Base-by-base conservation (phyloP, 1,140 invertebrate species). In the Drosophila tristis region DNA sequence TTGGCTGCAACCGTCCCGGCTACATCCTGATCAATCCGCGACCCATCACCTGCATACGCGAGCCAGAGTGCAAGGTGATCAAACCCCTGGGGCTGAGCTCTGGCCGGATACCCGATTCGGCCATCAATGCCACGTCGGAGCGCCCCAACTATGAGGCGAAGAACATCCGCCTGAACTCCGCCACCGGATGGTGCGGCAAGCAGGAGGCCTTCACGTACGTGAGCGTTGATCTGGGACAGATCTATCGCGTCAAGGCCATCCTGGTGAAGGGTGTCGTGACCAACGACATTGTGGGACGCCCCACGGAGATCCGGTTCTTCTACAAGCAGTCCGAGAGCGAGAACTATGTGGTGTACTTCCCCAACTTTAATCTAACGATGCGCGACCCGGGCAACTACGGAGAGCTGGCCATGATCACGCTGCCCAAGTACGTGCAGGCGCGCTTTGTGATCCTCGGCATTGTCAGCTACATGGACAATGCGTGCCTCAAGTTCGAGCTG, bases 281-380 rank as follows among this genome's bases (percentile, higher is more conserved):
- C 1, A 98, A 98, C 76, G 97, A 98, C 84, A 97, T 98, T 54
- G 97, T 98, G 9, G 98, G 98, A 58, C 94, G 98, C 61, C 97
- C 98, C 6, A 99, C 97, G 0, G 98, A 99, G 94, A 97, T 99
- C 59, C 94, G 98, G 63, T 98, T 99, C 93, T 99, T 99, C 94
- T 99, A 99, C 92, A 99, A 99, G 93, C 96, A 97, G 93, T 94
- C 96, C 4, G 97, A 98, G 92, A 95, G 93, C 76, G 98, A 98
- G 91, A 98, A 98, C 84, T 99, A 98, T 82, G 97, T 98, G 6
- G 97, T 98, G 0, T 99, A 99, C 80, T 98, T 98, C 93, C 98
- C 98, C 11, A 98, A 98, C 84, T 98, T 98, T 90, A 98, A 98
- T 92, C 92, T 98, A 23, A 98, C 97, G 0, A 97, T 97, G 95